Evolutionary conservation across 2,113 vertebrate genomes (phyloP), one percentile per base, ranked within the genome.

Genomic region (Ctenodactylus gundi): DNA sequence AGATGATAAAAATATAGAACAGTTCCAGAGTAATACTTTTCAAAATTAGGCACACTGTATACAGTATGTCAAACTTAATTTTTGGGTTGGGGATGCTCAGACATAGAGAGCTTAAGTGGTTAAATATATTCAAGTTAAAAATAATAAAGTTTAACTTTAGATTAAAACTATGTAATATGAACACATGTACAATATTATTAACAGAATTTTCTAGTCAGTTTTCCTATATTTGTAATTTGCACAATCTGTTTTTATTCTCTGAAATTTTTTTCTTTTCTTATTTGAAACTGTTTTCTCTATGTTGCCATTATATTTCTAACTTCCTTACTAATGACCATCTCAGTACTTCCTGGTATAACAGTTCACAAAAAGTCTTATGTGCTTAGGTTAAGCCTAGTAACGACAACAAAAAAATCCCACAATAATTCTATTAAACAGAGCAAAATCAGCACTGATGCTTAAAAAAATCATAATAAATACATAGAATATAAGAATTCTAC

Each of bases 331-430:
- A 91, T 25, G 11, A 21, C 18, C 41, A 18, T 0, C 89, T 44
- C 25, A 58, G 31, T 12, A 76, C 3, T 94, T 80, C 84, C 18
- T 86, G 77, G 20, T 49, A 7, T n/a, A 29, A 78, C 6, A 87
- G 72, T n/a, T 88, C 34, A 65, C 8, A 1, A 29, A 11, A 92
- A 84, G 1, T 41, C 92, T 76, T 14, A 21, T 57, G 53, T 0
- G 34, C 64, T n/a, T 95, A 46, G 41, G 49, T 17, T 91, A 89
- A 92, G 29, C 53, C 27, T 44, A 62, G 53, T 94, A 88, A 87
- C 41, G 81, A 88, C 7, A 7, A 3, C 41, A 83, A 88, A 8
- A 7, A 3, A 90, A 95, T 91, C 60, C 80, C 27, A 88, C 0
- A 84, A 44, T 31, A 29, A 10, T 27, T 25, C 60, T 3, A 1